Percentiles rank a stretch among this genome's conserved stretches.
These are phyloP conservation scores for Leptarthrus brevirostris DNA, from an alignment of 2,888 invertebrate species.

Conservation along the genomic window DNA sequence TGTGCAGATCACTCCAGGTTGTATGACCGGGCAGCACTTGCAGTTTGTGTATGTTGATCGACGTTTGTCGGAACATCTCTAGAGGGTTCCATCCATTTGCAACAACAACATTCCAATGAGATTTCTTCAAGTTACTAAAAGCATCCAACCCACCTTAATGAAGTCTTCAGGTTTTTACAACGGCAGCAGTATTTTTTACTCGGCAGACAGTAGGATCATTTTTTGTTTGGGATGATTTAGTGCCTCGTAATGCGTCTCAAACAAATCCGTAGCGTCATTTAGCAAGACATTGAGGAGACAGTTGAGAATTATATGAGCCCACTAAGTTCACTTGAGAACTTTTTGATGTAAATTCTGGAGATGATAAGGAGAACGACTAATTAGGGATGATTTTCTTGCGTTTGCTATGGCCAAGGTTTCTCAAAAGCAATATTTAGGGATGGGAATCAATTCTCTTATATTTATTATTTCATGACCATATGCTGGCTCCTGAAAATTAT, in stretches of 20 bases:
- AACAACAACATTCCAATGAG: slow-evolving; percentile 11
- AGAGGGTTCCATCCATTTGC: slow-evolving; percentile 6
- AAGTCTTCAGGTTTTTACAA: slow-evolving; percentile 45
- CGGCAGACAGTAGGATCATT: slow-evolving; percentile 13
- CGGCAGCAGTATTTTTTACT: slow-evolving; percentile 8
- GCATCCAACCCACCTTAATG: slow-evolving; percentile 46
- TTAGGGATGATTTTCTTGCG: slow-evolving; percentile 10
- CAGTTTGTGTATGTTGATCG: slow-evolving; percentile 18
- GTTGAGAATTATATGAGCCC: slow-evolving; percentile 21
- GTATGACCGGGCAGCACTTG: slow-evolving; percentile 35
- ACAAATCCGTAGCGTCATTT: slow-evolving; percentile 43
- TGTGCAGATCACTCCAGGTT: slow-evolving; percentile 22
- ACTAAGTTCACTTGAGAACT: slow-evolving; percentile 12
- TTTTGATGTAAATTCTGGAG: slow-evolving; percentile 39
- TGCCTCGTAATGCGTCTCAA: slow-evolving; percentile 4
- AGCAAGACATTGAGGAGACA: slow-evolving; percentile 43
- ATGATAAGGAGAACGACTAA: slow-evolving; percentile 22
- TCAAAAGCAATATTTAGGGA: background rate
- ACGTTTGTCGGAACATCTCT: background rate
- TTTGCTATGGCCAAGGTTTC: background rate
- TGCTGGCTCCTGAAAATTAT: slow-evolving; percentile 5
- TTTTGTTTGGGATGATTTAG: slow-evolving; percentile 44
- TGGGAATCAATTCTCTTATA: background rate
- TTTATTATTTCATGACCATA: no score
- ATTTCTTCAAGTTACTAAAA: slow-evolving; percentile 29